Percentiles rank a stretch among this genome's conserved stretches.
Conservation (phyloP, 2,113 vertebrate genomes). For the Diadophis punctatus region DNA sequence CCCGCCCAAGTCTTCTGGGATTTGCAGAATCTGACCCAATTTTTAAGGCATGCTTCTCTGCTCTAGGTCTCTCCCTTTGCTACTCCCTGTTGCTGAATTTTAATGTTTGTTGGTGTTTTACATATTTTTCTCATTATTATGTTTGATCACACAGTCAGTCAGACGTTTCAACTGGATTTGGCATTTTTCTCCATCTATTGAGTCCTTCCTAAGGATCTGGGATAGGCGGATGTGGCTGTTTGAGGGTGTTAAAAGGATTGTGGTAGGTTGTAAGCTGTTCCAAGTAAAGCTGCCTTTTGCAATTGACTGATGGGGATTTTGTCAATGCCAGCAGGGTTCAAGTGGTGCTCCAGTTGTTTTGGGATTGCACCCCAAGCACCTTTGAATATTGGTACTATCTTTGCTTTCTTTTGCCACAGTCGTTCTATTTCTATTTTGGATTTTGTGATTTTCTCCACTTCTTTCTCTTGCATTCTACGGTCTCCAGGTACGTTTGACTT, state of each 20-base stretch:
- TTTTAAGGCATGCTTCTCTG: background rate
- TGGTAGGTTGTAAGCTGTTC: background rate
- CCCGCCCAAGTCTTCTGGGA: background rate
- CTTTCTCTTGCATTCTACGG: background rate
- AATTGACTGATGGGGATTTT: background rate
- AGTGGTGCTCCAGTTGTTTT: background rate
- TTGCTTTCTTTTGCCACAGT: background rate
- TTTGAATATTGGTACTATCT: background rate
- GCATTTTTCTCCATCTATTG: background rate
- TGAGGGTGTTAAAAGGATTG: background rate
- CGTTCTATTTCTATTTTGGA: background rate
- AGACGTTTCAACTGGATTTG: background rate
- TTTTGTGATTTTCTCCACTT: background rate
- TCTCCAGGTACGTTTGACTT: background rate
- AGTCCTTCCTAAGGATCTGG: background rate
- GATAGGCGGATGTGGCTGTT: background rate
- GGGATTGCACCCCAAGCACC: background rate
- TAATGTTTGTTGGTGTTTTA: background rate
- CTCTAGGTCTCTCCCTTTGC: background rate
- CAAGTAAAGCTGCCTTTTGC: background rate
- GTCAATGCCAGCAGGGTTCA: background rate
- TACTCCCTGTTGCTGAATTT: background rate
- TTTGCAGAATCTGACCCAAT: background rate
- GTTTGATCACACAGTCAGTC: background rate
- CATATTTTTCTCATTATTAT: background rate